Evolutionary conservation across 2,113 vertebrate genomes (phyloP).

Genomic region (Myodes glareolus): DNA sequence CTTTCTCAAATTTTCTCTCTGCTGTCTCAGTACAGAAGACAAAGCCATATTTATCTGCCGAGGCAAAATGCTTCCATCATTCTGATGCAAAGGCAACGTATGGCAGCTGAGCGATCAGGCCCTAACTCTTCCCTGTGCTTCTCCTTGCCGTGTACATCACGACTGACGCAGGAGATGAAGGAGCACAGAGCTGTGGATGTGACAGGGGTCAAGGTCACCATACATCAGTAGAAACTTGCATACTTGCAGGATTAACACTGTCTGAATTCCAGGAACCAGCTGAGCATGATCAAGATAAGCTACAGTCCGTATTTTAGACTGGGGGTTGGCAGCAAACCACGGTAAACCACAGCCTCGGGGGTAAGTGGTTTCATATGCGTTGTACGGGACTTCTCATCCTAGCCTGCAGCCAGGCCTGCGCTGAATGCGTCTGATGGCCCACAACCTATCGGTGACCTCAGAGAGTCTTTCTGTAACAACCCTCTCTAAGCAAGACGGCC

Average conservation of each 20-base stretch:
- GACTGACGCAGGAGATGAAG: constrained; percentile 29
- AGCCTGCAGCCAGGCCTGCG: not conserved
- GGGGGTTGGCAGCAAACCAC: constrained; percentile 26
- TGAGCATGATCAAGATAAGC: constrained; percentile 65
- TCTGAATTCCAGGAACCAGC: constrained; percentile 57
- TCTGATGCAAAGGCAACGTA: not conserved
- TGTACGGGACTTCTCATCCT: not conserved
- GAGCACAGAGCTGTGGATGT: not conserved
- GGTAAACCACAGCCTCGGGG: constrained; percentile 9
- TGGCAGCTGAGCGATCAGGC: not conserved
- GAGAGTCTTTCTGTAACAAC: not conserved
- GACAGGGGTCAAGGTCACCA: constrained; percentile 1
- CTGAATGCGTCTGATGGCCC: not conserved
- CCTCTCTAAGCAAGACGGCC: not conserved
- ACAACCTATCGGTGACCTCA: not conserved
- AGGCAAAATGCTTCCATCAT: constrained; percentile 14
- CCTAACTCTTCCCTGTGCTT: not conserved
- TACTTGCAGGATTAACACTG: constrained; percentile 68
- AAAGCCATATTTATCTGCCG: not conserved
- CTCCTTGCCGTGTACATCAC: not conserved
- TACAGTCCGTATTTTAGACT: constrained; percentile 15
- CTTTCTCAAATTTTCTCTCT: not conserved
- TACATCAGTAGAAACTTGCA: constrained; percentile 51
- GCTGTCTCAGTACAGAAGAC: not conserved
- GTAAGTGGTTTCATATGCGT: constrained; percentile 56